These are phyloP conservation scores for Phainopepla nitens DNA, from an alignment of 2,113 vertebrate species.

Conservation along the genomic window DNA sequence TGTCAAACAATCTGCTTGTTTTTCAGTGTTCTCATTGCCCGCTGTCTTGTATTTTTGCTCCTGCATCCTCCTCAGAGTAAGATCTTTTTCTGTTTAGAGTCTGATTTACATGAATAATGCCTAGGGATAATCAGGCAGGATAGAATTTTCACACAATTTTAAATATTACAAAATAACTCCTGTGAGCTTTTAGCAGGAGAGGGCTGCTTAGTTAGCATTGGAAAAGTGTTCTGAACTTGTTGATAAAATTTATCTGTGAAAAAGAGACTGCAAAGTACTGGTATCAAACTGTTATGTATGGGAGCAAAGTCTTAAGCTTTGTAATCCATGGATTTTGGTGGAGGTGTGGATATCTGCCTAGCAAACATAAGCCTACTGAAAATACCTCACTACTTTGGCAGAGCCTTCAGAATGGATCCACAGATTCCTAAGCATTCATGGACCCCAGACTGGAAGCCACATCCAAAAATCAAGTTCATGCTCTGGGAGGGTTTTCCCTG, in stretches of 20 bases:
- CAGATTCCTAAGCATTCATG: background rate
- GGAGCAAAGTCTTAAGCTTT: background rate
- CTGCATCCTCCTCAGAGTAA: background rate
- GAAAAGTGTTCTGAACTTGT: background rate
- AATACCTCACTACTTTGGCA: background rate
- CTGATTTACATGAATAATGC: background rate
- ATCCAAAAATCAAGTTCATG: background rate
- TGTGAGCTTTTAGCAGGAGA: background rate
- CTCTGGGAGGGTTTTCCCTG: background rate
- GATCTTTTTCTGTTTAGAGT: background rate
- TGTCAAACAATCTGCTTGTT: background rate
- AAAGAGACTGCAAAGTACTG: background rate
- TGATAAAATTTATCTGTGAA: background rate
- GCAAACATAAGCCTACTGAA: background rate
- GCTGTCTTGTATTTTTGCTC: background rate
- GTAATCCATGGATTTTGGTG: background rate
- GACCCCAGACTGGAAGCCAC: background rate
- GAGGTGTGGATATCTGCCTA: background rate
- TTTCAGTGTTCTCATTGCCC: background rate
- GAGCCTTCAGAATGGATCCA: background rate
- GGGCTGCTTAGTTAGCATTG: background rate
- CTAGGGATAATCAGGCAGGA: background rate
- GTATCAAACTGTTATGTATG: background rate
- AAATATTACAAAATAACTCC: background rate
- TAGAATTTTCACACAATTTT: background rate